Percentiles rank a stretch among this genome's conserved stretches.
phyloP scores from a whole-genome alignment of 2,888 invertebrate species.

The Lasiommata megera region DNA sequence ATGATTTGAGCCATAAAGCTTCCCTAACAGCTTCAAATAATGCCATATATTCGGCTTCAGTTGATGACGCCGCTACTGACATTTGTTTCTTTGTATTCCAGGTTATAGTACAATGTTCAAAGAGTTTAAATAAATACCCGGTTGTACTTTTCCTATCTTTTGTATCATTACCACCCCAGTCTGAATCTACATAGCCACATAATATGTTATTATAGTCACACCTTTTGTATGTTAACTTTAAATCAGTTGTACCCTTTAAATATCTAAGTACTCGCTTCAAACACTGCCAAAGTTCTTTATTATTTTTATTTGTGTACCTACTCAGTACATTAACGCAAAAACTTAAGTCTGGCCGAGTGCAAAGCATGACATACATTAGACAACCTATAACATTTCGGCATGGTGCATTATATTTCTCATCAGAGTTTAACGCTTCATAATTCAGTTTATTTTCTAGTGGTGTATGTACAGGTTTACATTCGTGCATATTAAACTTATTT shows the following conservation, averaged over 20 bases:
- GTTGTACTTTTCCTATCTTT: conserved; percentile 32
- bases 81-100: conserved; percentile 28
- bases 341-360: conserved; percentile 36
- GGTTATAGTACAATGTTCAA: conserved; percentile 27
- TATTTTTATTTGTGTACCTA: conserved; percentile 37
- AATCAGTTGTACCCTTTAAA: conserved; percentile 37
- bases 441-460: conserved; percentile 22
- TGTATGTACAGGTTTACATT: conserved; percentile 30
- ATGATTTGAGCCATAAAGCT: conserved; percentile 42
- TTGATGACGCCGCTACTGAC: conserved; percentile 31
- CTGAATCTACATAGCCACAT: conserved; percentile 41
- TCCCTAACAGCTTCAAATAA: conserved; percentile 37
- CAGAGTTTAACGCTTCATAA: conserved; percentile 25
- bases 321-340: conserved; percentile 36
- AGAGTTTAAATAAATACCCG: conserved; percentile 32
- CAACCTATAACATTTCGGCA: conserved; percentile 31
- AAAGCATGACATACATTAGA: conserved; percentile 29
- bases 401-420: conserved; percentile 26
- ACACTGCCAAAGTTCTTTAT: conserved; percentile 36
- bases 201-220: conserved; percentile 29
- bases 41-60: conserved; percentile 34
- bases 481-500: conserved; percentile 34
- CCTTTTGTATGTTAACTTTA: conserved; percentile 36
- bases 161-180: conserved; percentile 35
- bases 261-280: conserved; percentile 39